Evolutionary conservation across 2,888 invertebrate genomes (phyloP).

Genomic region (Drosophila neonasuta): DNA sequence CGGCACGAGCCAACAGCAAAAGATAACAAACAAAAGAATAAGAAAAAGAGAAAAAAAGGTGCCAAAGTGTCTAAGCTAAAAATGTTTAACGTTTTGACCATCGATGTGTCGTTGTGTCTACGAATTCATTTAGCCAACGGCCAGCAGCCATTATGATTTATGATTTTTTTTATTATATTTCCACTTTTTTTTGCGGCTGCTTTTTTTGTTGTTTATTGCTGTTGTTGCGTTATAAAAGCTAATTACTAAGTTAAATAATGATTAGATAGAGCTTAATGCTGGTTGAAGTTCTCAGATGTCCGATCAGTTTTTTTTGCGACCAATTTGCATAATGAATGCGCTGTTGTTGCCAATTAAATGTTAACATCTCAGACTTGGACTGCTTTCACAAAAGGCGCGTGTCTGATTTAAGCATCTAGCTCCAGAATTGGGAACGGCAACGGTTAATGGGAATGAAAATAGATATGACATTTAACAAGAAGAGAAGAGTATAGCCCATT

Average conservation of each 20-base stretch:
- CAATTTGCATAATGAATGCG: constrained; percentile 72
- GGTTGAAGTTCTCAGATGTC: constrained; percentile 28
- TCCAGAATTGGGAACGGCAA: constrained; percentile 7
- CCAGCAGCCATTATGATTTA: constrained; percentile 42
- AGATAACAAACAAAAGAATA: constrained; percentile 20
- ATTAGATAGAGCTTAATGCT: constrained; percentile 49
- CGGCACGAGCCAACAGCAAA: constrained; percentile 57
- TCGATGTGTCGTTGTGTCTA: constrained; percentile 24
- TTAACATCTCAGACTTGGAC: constrained; percentile 35
- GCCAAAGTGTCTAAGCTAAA: constrained; percentile 63
- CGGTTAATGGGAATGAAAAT: constrained; percentile 22
- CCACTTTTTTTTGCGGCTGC: constrained; percentile 5
- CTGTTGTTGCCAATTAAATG: constrained; percentile 54
- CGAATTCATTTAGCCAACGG: constrained; percentile 43
- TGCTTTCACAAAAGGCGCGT: constrained; percentile 69
- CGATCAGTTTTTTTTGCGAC: constrained; percentile 33
- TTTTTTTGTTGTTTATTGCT: constrained; percentile 26
- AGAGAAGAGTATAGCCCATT: neutral
- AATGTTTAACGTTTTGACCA: constrained; percentile 33
- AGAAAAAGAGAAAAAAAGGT: constrained; percentile 52
- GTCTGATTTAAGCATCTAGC: constrained; percentile 22
- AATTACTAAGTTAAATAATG: constrained; percentile 72
- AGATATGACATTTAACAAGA: constrained; percentile 18
- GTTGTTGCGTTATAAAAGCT: constrained; percentile 46
- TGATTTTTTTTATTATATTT: constrained; percentile 27